Percentiles rank a stretch among this genome's conserved stretches.
Conservation (phyloP, 2,797 vertebrate genomes). For the Coregonus suidteri region DNA sequence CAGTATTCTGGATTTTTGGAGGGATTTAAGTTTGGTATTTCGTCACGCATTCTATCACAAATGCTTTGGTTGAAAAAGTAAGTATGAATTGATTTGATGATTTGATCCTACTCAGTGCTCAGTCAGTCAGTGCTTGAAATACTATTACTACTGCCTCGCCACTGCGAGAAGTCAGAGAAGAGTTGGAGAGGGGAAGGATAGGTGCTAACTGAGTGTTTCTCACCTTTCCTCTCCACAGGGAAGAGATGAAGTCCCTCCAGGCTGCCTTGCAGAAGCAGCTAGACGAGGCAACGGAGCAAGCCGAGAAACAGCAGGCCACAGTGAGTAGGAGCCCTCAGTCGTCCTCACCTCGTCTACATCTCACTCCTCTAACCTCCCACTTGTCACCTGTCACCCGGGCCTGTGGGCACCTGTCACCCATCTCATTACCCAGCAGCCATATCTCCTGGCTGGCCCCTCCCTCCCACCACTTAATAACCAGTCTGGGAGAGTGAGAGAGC, state of each 20-base stretch:
- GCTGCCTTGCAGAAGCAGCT: slow-evolving; percentile 94
- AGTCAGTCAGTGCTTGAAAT: background rate
- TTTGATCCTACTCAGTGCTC: background rate
- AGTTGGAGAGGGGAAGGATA: slow-evolving; percentile 19
- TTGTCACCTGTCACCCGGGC: slow-evolving; percentile 66
- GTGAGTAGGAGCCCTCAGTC: slow-evolving; percentile 76
- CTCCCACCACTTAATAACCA: slow-evolving; percentile 37
- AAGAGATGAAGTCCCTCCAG: slow-evolving; percentile 98
- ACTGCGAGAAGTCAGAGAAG: background rate
- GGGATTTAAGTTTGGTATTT: background rate
- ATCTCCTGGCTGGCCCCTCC: slow-evolving; percentile 34
- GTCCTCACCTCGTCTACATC: slow-evolving; percentile 50
- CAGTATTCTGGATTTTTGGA: background rate
- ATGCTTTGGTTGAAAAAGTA: background rate
- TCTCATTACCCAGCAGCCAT: slow-evolving; percentile 59
- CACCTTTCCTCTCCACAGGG: slow-evolving; percentile 77
- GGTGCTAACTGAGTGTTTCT: slow-evolving; percentile 63
- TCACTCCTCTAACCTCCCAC: slow-evolving; percentile 45
- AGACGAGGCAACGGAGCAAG: slow-evolving; percentile 91
- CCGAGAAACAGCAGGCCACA: slow-evolving; percentile 95
- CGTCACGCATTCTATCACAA: background rate
- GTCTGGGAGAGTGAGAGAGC: slow-evolving; percentile 16
- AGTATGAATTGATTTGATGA: background rate
- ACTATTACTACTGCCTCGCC: background rate
- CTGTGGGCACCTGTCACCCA: slow-evolving; percentile 29